phyloP scores from a whole-genome alignment of 2,888 invertebrate species.

The Theristus sp. region DNA sequence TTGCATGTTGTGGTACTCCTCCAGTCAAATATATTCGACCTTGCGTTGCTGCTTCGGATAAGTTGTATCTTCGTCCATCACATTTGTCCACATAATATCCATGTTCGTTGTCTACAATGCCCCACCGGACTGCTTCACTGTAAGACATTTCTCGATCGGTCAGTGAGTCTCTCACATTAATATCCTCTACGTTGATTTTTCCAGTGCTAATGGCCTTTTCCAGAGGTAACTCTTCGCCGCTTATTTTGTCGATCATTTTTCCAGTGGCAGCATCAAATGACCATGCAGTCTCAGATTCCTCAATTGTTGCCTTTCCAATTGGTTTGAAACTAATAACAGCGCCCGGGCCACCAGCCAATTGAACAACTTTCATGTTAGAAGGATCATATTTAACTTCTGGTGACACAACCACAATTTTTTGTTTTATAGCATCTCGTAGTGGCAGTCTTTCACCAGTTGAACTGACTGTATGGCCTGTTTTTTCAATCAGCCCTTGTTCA shows the following conservation, averaged over 20 bases:
- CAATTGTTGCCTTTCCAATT: slow-evolving; percentile 22
- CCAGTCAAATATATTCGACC: slow-evolving; percentile 46
- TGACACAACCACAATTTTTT: slow-evolving; percentile 17
- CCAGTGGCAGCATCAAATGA: slow-evolving; percentile 55
- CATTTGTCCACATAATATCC: slow-evolving; percentile 25
- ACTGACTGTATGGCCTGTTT: slow-evolving; percentile 16
- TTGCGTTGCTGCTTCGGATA: slow-evolving; percentile 64
- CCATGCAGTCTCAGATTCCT: slow-evolving; percentile 25
- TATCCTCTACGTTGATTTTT: slow-evolving; percentile 22
- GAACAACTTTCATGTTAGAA: slow-evolving; percentile 23
- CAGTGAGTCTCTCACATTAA: slow-evolving; percentile 54
- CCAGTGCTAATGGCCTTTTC: slow-evolving; percentile 41
- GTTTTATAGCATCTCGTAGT: slow-evolving; percentile 23
- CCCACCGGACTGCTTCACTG: slow-evolving; percentile 34
- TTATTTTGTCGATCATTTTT: slow-evolving; percentile 47
- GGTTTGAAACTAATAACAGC: slow-evolving; percentile 26
- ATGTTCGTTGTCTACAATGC: slow-evolving; percentile 30
- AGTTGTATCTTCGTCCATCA: slow-evolving; percentile 35
- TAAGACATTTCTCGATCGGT: slow-evolving; percentile 45
- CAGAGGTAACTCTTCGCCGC: slow-evolving; percentile 49
- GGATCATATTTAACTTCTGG: slow-evolving; percentile 19
- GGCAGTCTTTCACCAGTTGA: slow-evolving; percentile 10
- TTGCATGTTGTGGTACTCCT: slow-evolving; percentile 23
- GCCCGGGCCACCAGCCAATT: slow-evolving; percentile 22
- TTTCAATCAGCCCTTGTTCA: slow-evolving; percentile 43